Base-by-base conservation (phyloP, 1,140 invertebrate genomes). In the Eumaeus atala region DNA sequence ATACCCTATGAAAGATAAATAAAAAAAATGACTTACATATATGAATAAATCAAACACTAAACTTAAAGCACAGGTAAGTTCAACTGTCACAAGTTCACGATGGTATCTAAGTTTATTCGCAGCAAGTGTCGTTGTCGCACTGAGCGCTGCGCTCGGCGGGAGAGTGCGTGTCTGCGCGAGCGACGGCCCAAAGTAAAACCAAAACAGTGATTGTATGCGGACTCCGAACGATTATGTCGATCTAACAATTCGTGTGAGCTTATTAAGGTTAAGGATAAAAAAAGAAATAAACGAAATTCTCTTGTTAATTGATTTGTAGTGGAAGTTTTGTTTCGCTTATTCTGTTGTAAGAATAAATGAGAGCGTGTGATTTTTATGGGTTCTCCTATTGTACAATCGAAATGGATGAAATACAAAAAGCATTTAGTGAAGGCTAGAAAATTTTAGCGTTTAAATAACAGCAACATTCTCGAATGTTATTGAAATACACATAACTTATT, bases 211-310 rank as follows among this genome's bases (percentile, higher is more conserved):
- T 58, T 72, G 69, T 53, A 62, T 64, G 61, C 59, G 51, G 52
- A 59, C 77, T 75, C 72, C 63, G 62, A 70, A 70, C 77, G 65
- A 77, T 74, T 75, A 62, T 67, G 66, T 53, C 66, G 59, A 72
- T 72, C 72, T 72, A 70, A 77, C 68, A 70, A 74, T 72, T 57
- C 61, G 59, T 62, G 51, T 34, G 50, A 60, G 28, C 35, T 62
- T 71, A 76, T 77, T 80, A 81, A 83, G 78, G 78, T 81, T 77
- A 82, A 84, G 78, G 81, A 81, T 81, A 72, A 64, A 63, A 73
- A 70, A 70, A 75, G 68, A 67, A 62, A 75, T 70, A 44, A 51
- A 56, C 50, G 57, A 56, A 61, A 65, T 74, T 72, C 68, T 67
- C 67, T 67, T 54, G 66, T 64, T 70, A 73, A 74, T 67, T 66